These are phyloP conservation scores for Miltochrista miniata DNA, from an alignment of 2,888 invertebrate genomes.

Conservation along the genomic window DNA sequence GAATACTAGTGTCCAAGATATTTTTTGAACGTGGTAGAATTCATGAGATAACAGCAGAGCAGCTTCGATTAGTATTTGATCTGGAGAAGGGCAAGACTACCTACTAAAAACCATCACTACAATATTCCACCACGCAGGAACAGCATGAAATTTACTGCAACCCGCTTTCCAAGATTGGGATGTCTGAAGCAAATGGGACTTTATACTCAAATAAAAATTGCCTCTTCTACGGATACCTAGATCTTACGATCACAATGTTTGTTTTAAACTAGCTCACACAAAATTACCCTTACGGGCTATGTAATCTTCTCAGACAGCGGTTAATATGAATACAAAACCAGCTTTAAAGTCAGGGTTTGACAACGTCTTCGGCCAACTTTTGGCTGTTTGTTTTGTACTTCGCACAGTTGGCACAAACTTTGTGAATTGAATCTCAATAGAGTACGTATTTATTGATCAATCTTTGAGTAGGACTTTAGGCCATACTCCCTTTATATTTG, in stretches of 20 bases:
- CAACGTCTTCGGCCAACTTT: constrained; percentile 48
- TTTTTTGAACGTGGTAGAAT: too few species aligned
- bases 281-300: constrained; percentile 57
- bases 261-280: constrained; percentile 56
- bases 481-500: constrained; percentile 1
- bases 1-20: too few species aligned
- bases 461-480: constrained; percentile 36
- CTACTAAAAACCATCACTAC: too few species aligned
- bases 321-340: constrained; percentile 56
- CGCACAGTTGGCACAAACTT: constrained; percentile 35
- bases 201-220: constrained; percentile 1
- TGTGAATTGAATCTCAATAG: constrained; percentile 46
- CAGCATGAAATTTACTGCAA: too few species aligned
- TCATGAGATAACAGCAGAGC: too few species aligned
- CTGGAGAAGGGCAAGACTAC: too few species aligned
- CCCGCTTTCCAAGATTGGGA: too few species aligned
- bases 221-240: constrained; percentile 36
- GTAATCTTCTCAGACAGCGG: constrained; percentile 60
- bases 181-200: too few species aligned
- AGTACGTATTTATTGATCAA: constrained; percentile 42
- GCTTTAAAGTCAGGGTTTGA: constrained; percentile 53
- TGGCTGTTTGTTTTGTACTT: constrained; percentile 47
- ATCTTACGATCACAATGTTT: constrained; percentile 31
- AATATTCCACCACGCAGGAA: too few species aligned
- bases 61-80: too few species aligned